Conservation (phyloP, 64 coral and sea anemone genomes). For the Anthopleura sola region DNA sequence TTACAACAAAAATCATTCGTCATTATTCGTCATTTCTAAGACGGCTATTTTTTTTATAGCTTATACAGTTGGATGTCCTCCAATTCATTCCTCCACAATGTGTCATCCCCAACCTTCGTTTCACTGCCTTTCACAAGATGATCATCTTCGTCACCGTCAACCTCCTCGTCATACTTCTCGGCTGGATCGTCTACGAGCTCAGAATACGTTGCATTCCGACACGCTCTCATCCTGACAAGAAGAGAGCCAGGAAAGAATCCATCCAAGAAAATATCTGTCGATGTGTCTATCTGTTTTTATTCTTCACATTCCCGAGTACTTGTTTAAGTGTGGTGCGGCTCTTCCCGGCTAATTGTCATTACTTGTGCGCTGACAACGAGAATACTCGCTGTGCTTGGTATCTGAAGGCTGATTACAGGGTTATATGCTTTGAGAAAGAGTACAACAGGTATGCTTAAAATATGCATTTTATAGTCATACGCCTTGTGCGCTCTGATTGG, state of each 20-base stretch:
- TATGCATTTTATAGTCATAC: too few relatives aligned
- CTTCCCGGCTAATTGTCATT: background rate
- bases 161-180: background rate
- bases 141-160: background rate
- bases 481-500: too few relatives aligned
- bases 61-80: conserved; percentile 50
- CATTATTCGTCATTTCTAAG: too few relatives aligned
- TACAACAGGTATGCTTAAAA: too few relatives aligned
- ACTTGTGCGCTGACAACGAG: conserved; percentile 45
- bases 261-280: conserved; percentile 50
- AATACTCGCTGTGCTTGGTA: conserved; percentile 38
- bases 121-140: conserved; percentile 36
- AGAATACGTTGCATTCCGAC: background rate
- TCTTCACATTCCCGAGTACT: conserved; percentile 52
- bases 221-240: background rate
- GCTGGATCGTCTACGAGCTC: background rate
- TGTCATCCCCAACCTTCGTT: conserved; percentile 18
- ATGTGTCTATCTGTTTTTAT: conserved; percentile 59
- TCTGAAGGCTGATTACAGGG: conserved; percentile 52
- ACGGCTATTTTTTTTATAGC: background rate
- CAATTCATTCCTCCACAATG: conserved; percentile 55
- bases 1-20: too few relatives aligned
- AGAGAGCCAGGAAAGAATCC: background rate
- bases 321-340: background rate
- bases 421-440: conserved; percentile 34